Base-by-base conservation (phyloP, 2,113 vertebrate genomes). In the Seriola quinqueradiata region DNA sequence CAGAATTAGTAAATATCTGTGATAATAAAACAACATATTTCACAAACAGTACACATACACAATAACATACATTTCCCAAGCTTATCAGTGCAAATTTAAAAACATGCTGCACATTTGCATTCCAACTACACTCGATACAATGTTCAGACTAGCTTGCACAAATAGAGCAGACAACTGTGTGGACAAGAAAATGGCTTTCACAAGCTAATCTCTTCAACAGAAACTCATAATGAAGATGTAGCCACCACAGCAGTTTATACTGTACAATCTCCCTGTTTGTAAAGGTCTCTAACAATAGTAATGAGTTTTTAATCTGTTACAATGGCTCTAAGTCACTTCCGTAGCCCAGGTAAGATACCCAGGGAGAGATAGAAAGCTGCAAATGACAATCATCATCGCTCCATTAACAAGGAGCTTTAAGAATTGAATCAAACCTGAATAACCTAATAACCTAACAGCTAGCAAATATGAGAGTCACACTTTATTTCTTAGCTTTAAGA, bases 31-130 rank as follows among this genome's bases (percentile, higher is more conserved):
- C 94, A 96, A 95, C 70, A 84, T 79, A 32, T 78, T 85, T 96
- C 77, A 90, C 76, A 85, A 97, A 97, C 78, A 58, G 94, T 93
- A 97, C 96, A 97, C 89, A 89, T 94, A 96, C 95, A 97, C 91
- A 92, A 96, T 94, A 95, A 92, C 94, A 93, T 86, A 96, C 92
- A 95, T 95, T 96, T 96, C 94, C 96, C 95, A 97, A 97, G 96
- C 95, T 95, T 96, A 95, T 96, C 95, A 96, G 96, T 96, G 97
- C 96, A 97, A 96, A 96, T 95, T 96, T 96, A 57, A 95, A 94
- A 97, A 96, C 97, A 98, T 98, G 97, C 97, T 96, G 95, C 95
- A 97, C 93, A 79, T 92, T 79, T 95, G 97, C 97, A 97, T 97
- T 97, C 95, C 96, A 95, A 95, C 95, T 94, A 90, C 95, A 95